phyloP scores from a whole-genome alignment of 2,797 vertebrate genomes.

The Neostethus bicornis region DNA sequence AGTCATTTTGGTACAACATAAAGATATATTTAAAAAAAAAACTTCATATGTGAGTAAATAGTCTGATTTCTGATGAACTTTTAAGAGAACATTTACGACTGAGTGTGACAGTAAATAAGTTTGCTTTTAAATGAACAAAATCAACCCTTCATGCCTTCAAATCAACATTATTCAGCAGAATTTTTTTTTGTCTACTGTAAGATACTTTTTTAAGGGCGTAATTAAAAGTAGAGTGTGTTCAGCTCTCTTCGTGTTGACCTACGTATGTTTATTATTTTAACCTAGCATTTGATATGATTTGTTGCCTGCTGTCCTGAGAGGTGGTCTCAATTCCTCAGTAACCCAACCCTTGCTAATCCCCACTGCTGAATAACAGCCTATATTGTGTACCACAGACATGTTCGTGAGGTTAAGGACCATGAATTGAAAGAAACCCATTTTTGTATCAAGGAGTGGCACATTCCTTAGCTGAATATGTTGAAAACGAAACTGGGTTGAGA shows the following conservation, averaged over 20 bases:
- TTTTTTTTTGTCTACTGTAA: slow-evolving; percentile 4
- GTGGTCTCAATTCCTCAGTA: slow-evolving; percentile 41
- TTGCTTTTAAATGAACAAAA: neutral
- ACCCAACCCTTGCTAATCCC: slow-evolving; percentile 61
- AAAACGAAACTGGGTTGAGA: slow-evolving; percentile 37
- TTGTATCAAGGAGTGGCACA: slow-evolving; percentile 59
- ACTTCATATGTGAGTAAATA: neutral
- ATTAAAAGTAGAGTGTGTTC: neutral
- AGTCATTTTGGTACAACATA: neutral
- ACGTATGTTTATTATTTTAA: slow-evolving; percentile 13
- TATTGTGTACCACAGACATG: slow-evolving; percentile 21
- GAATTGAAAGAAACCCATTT: slow-evolving; percentile 50
- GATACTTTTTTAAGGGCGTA: slow-evolving; percentile 6
- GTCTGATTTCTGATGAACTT: slow-evolving; percentile 3
- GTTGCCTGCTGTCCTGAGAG: slow-evolving; percentile 34
- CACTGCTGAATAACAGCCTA: slow-evolving; percentile 47
- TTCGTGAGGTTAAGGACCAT: slow-evolving; percentile 26
- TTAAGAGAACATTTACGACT: too few relatives aligned
- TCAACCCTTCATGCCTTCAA: neutral
- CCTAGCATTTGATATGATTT: slow-evolving; percentile 15
- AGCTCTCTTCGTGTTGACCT: slow-evolving; percentile 2
- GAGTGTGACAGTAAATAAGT: too few relatives aligned
- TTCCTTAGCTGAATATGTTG: slow-evolving; percentile 52
- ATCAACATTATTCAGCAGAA: neutral
- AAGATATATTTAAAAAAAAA: neutral